These are phyloP conservation scores for Amphimallon solstitiale DNA, from an alignment of 2,888 invertebrate species.

Conservation along the genomic window DNA sequence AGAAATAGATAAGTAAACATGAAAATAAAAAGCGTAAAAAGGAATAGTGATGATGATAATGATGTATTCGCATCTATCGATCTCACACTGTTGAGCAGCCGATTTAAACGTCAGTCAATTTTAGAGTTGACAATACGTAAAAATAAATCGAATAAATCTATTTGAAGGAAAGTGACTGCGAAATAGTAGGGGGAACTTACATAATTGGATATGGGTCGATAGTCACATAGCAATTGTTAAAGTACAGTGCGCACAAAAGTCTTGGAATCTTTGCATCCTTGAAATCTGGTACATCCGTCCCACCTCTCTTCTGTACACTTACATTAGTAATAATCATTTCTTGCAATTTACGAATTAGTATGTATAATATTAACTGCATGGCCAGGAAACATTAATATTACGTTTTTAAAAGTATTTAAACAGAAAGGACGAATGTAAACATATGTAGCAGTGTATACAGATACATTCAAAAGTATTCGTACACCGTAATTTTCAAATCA, in stretches of 20 bases:
- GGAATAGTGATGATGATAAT: background rate
- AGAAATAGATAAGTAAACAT: background rate
- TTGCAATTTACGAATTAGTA: slow-evolving; percentile 24
- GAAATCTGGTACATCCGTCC: slow-evolving; percentile 56
- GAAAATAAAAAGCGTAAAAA: background rate
- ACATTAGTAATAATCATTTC: slow-evolving; percentile 30
- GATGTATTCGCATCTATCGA: background rate
- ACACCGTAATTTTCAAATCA: no score
- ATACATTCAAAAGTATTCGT: no score
- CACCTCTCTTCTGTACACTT: slow-evolving; percentile 42
- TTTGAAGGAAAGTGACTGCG: slow-evolving; percentile 49
- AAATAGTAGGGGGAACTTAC: slow-evolving; percentile 50
- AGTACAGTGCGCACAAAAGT: slow-evolving; percentile 51
- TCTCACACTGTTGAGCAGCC: background rate
- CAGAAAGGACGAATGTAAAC: no score
- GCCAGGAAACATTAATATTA: background rate
- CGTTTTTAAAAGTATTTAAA: background rate
- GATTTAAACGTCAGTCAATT: no score
- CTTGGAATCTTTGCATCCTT: slow-evolving; percentile 56
- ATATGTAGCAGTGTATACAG: no score
- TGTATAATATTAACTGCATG: slow-evolving; percentile 10
- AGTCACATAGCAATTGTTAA: slow-evolving; percentile 54
- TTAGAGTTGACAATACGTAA: slow-evolving; percentile 23
- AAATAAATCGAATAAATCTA: slow-evolving; percentile 32
- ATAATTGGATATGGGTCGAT: slow-evolving; percentile 59